A percentile compares a stretch with the other conserved stretches of the same genome.
Evolutionary conservation across 2,888 invertebrate species (phyloP).

Genomic region (Lypha dubia): DNA sequence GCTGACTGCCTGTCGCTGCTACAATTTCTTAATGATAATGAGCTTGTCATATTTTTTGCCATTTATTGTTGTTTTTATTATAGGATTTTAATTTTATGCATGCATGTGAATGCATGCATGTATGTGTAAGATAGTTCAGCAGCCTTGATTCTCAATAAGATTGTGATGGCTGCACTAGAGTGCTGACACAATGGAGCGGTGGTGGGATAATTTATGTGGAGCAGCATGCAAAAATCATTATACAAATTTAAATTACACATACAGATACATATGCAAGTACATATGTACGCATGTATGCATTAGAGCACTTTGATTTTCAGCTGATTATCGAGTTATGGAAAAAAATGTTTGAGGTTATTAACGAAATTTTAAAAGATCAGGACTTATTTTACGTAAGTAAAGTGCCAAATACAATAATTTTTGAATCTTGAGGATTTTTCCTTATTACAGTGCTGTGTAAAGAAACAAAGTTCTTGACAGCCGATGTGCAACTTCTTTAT

Average conservation of each 20-base stretch:
- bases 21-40: slow-evolving; percentile 66
- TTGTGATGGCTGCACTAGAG: slow-evolving; percentile 33
- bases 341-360: neutral
- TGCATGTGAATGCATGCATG: slow-evolving; percentile 6
- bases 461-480: too few species aligned
- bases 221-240: slow-evolving; percentile 67
- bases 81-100: neutral
- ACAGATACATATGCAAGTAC: neutral
- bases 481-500: too few species aligned
- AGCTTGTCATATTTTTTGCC: slow-evolving; percentile 63
- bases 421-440: too few species aligned
- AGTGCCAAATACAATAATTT: too few species aligned
- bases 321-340: neutral
- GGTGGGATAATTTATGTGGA: slow-evolving; percentile 55
- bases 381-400: too few species aligned
- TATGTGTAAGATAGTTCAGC: slow-evolving; percentile 34
- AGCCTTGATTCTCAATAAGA: slow-evolving; percentile 51
- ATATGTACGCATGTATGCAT: neutral
- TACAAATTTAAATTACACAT: slow-evolving; percentile 29
- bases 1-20: slow-evolving; percentile 42
- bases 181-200: slow-evolving; percentile 36
- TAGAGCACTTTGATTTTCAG: neutral
- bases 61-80: slow-evolving; percentile 45
- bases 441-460: too few species aligned
- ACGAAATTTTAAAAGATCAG: too few species aligned